Evolutionary conservation across 2,797 vertebrate genomes (phyloP).

Genomic region (Nothura maculosa): DNA sequence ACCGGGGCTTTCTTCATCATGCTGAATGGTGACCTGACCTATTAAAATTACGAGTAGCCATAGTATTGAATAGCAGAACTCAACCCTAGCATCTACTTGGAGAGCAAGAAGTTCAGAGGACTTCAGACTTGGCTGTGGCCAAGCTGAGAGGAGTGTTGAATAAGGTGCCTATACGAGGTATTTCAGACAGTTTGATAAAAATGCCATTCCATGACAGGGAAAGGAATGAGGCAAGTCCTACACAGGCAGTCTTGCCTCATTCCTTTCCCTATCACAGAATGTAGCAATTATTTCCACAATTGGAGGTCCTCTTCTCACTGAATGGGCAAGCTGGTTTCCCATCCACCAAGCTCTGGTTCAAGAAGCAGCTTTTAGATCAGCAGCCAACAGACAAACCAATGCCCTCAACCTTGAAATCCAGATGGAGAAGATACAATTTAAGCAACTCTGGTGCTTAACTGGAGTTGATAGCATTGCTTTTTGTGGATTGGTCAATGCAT

Average conservation of each 20-base stretch:
- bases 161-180: constrained; percentile 38
- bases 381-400: background rate
- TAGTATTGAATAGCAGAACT: background rate
- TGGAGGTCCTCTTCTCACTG: background rate
- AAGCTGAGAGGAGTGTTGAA: constrained; percentile 32
- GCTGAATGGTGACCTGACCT: background rate
- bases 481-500: background rate
- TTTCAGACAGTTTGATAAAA: constrained; percentile 69
- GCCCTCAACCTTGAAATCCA: background rate
- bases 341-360: background rate
- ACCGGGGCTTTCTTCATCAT: background rate
- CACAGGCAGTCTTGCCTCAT: background rate
- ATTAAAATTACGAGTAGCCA: background rate
- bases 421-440: background rate
- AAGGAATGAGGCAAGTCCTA: constrained; percentile 55
- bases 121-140: constrained; percentile 36
- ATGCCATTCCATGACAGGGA: constrained; percentile 72
- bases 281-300: constrained; percentile 31
- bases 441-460: background rate
- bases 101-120: constrained; percentile 28
- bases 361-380: background rate
- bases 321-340: background rate
- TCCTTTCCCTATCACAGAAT: constrained; percentile 67
- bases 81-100: background rate
- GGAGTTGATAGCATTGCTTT: background rate